Evolutionary conservation across 2,888 invertebrate genomes (phyloP), one percentile per base, ranked within the genome.

Genomic region (Sesia bembeciformis): DNA sequence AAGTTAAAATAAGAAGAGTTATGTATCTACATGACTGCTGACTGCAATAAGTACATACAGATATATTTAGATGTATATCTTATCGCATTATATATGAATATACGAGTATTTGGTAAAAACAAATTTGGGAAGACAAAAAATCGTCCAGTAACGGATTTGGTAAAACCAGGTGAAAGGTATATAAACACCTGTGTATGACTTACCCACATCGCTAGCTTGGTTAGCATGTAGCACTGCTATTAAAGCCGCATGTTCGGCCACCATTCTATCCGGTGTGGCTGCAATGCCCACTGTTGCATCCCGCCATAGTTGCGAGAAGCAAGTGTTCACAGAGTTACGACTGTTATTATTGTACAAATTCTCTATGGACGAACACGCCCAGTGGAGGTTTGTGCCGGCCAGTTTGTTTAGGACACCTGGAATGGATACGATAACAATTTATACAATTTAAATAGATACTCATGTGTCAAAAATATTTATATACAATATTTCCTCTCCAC

Each of bases 131-230:
- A 23, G 23, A 23, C 23, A 23, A 23, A 23, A 23, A 23, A 2
- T 23, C 23, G 23, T 23, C 23, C 23, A 23, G 2, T 23, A 23
- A 23, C 23, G 23, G 2, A 23, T 2, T 23, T 23, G 23, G 23
- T 23, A 23, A 23, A 23, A 23, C 23, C 23, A 23, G 23, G 1
- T 2, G 2, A 23, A 23, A 23, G 23, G 23, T 23, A 23, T 23
- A 23, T 23, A 23, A 23, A 23, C 23, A 23, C 2, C 2, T 39
- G 39, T 50, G 23, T 50, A 38, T 39, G 52, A 73, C 90, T 83
- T 69, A 93, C 97, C 97, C 53, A 98, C 93, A 92, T 99, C 98
- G 3, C 93, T 93, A 7, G 96, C 98, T 46, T 98, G 92, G 77
- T 97, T 97, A 0, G 96, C 95, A 78, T 98, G 97, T 40, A 98